phyloP scores from a whole-genome alignment of 2,888 invertebrate species.

The Campoletis raptor region DNA sequence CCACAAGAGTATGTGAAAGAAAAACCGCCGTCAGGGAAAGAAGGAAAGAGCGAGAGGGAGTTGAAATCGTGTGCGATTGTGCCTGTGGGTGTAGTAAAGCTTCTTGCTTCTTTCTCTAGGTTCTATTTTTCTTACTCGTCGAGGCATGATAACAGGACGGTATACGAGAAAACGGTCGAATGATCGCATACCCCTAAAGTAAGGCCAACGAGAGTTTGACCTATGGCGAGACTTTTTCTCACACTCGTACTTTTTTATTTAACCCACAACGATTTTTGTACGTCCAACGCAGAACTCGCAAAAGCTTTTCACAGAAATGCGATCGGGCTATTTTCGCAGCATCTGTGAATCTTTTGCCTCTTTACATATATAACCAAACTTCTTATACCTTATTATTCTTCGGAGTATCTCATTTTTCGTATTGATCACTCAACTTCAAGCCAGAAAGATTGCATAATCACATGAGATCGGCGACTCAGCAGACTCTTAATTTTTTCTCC shows the following conservation, averaged over 20 bases:
- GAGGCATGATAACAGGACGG: slow-evolving; percentile 53
- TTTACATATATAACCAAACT: background rate
- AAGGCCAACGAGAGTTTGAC: slow-evolving; percentile 55
- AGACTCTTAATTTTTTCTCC: slow-evolving; percentile 25
- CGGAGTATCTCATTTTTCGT: background rate
- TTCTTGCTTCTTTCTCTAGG: slow-evolving; percentile 56
- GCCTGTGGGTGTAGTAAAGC: slow-evolving; percentile 56
- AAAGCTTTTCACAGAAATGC: background rate
- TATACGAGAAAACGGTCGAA: slow-evolving; percentile 45
- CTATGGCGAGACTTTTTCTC: slow-evolving; percentile 52
- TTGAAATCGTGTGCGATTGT: slow-evolving; percentile 44
- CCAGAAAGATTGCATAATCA: background rate
- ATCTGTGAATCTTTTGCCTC: slow-evolving; percentile 20
- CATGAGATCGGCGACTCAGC: background rate
- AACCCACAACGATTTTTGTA: slow-evolving; percentile 36
- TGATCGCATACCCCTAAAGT: slow-evolving; percentile 18
- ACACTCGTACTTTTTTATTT: slow-evolving; percentile 11
- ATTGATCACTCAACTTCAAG: background rate
- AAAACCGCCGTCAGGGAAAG: slow-evolving; percentile 35
- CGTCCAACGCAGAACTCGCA: slow-evolving; percentile 3
- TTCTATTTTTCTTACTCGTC: slow-evolving; percentile 60
- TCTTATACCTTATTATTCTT: slow-evolving; percentile 7
- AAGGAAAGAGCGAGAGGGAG: slow-evolving; percentile 20
- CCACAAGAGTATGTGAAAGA: slow-evolving; percentile 53
- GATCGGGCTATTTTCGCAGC: slow-evolving; percentile 2